These are phyloP conservation scores for Asarcornis scutulata DNA, from an alignment of 2,113 vertebrate species.

Conservation along the genomic window DNA sequence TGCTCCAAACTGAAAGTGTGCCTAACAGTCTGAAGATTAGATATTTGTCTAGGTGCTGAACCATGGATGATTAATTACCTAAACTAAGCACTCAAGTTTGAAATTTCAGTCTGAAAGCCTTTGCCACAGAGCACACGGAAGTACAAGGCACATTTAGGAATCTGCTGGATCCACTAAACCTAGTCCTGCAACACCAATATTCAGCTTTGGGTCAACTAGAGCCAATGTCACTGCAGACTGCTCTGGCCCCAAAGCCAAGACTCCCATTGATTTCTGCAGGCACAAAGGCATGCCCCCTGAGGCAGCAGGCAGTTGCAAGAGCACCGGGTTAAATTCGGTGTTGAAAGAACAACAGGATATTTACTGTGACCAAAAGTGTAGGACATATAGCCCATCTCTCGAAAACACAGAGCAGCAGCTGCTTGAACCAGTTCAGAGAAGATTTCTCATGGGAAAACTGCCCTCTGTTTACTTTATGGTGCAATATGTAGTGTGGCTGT, in stretches of 20 bases:
- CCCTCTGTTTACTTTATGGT: neutral
- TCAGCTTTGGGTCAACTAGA: neutral
- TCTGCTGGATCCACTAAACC: neutral
- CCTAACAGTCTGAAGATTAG: neutral
- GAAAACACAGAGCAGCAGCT: neutral
- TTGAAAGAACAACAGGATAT: neutral
- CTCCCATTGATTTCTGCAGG: neutral
- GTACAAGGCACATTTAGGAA: neutral
- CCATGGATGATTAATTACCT: neutral
- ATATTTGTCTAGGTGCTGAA: neutral
- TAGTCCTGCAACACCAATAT: neutral
- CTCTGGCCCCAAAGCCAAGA: neutral
- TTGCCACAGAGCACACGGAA: neutral
- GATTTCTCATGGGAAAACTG: neutral
- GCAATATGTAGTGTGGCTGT: fast-evolving
- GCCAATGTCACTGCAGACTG: neutral
- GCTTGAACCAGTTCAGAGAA: neutral
- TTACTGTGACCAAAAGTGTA: neutral
- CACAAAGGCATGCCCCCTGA: neutral
- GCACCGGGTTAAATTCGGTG: neutral
- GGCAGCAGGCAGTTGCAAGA: neutral
- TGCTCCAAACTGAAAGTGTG: neutral
- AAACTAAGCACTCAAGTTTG: neutral
- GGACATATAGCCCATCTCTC: neutral
- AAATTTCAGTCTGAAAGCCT: constrained; percentile 3